These are phyloP conservation scores for Xylota segnis DNA, from an alignment of 2,888 invertebrate genomes.

Conservation along the genomic window DNA sequence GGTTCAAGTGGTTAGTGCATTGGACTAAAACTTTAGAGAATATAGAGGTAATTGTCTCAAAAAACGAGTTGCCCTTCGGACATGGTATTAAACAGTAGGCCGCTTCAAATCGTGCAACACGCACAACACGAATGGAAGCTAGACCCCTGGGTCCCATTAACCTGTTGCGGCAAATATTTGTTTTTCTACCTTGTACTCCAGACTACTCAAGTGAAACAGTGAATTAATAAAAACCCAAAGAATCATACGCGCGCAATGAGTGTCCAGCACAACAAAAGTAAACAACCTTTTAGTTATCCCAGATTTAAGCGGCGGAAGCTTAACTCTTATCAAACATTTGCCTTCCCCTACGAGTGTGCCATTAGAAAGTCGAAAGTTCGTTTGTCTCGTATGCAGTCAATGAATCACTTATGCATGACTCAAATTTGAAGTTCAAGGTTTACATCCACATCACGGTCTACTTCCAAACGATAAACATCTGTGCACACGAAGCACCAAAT, in stretches of 20 bases:
- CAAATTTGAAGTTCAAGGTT: conserved; percentile 5
- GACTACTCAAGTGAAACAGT: no score
- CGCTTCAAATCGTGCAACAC: no score
- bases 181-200: no score
- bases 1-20: no score
- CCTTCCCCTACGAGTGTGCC: not conserved
- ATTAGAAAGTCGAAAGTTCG: not conserved
- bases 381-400: not conserved
- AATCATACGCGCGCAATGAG: not conserved
- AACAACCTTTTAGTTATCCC: not conserved
- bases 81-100: no score
- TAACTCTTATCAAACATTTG: not conserved
- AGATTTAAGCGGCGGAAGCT: not conserved
- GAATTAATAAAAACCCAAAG: no score
- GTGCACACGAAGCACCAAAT: conserved; percentile 10
- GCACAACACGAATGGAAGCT: no score
- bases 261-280: not conserved
- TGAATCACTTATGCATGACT: conserved; percentile 15
- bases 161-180: no score
- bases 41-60: no score
- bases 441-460: not conserved
- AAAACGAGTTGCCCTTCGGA: no score
- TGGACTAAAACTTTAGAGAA: no score
- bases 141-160: no score
- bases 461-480: not conserved